Base-by-base conservation (phyloP, 2,113 vertebrate genomes). In the Nematolebias whitei region DNA sequence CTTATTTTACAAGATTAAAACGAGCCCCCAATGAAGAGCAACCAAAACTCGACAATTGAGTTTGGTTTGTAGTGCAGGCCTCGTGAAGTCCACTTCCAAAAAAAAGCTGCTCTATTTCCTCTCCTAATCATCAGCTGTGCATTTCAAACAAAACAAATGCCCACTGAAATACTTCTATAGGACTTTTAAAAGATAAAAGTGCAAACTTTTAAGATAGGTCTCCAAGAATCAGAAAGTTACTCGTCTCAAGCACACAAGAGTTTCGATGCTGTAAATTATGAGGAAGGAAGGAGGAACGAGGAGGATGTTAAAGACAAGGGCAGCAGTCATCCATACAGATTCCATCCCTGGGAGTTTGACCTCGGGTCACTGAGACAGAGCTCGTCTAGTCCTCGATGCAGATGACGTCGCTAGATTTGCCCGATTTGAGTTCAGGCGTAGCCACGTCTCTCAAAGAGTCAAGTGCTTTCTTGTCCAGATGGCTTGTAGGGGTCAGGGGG, bases 391-490 rank as follows among this genome's bases (percentile, higher is more conserved):
- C 93, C 79, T 94, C 94, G 40, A 88, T 86, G 5, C 87, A 90
- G 93, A 91, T 90, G 87, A 92, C 67, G 32, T 94, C 83, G 11
- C 88, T 88, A 12, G 68, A 63, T 83, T 88, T 92, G 73, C 91
- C 93, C 50, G 91, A 93, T 80, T 87, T 88, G 66, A 82, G 87
- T 58, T 94, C 93, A 35, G 87, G 81, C 15, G 89, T 86, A 15
- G 79, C 74, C 39, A 91, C 63, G 16, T 93, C 94, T 88, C 93
- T 93, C 82, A 92, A 80, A 23, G 64, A 85, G 79, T 92, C 88
- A 0, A 91, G 10, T 1, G 89, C 85, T 83, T 92, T 93, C 85
- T 89, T 95, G 85, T 94, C 94, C 72, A 92, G 82, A 87, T 90
- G 89, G 85, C 88, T 73, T 63, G 86, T 82, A 13, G 90, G 90